Conservation (phyloP, 1,140 invertebrate species). For the Musca vetustissima region DNA sequence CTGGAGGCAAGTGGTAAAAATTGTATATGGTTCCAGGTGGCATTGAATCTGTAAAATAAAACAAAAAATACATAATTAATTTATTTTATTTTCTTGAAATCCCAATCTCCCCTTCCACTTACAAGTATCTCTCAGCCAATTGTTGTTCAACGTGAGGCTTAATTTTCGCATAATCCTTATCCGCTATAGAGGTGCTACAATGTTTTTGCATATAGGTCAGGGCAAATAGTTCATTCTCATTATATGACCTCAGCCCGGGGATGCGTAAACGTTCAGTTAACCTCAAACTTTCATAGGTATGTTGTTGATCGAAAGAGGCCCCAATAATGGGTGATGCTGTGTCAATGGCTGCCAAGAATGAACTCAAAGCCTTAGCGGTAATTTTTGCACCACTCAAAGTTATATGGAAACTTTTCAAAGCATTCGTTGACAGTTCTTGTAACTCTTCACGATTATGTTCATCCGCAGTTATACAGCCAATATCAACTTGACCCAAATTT, state of each 20-base stretch:
- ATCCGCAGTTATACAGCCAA: conserved; percentile 37
- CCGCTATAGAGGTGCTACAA: conserved; percentile 48
- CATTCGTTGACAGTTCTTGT: conserved; percentile 36
- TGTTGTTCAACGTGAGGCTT: conserved; percentile 51
- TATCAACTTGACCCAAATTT: conserved; percentile 42
- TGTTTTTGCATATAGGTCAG: conserved; percentile 53
- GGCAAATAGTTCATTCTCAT: conserved; percentile 52
- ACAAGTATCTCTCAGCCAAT: conserved; percentile 49
- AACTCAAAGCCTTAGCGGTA: conserved; percentile 40
- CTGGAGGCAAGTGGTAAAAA: conserved; percentile 47
- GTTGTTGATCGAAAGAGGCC: conserved; percentile 42
- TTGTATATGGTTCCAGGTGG: conserved; percentile 53
- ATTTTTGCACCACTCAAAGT: conserved; percentile 48
- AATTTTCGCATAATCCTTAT: conserved; percentile 51
- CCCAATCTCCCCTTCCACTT: conserved; percentile 7
- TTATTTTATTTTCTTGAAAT: not conserved
- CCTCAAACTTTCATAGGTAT: conserved; percentile 46
- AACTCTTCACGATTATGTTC: conserved; percentile 42
- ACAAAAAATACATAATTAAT: conserved; percentile 4
- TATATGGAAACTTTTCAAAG: conserved; percentile 47
- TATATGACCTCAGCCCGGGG: conserved; percentile 45
- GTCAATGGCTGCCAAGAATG: conserved; percentile 47
- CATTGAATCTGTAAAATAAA: conserved; percentile 43
- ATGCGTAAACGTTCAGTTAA: conserved; percentile 41
- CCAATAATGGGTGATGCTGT: conserved; percentile 43